Percentiles rank a stretch among this genome's conserved stretches.
These are phyloP conservation scores for Astreopora myriophthalma DNA, from an alignment of 64 coral and sea anemone genomes.

Conservation along the genomic window DNA sequence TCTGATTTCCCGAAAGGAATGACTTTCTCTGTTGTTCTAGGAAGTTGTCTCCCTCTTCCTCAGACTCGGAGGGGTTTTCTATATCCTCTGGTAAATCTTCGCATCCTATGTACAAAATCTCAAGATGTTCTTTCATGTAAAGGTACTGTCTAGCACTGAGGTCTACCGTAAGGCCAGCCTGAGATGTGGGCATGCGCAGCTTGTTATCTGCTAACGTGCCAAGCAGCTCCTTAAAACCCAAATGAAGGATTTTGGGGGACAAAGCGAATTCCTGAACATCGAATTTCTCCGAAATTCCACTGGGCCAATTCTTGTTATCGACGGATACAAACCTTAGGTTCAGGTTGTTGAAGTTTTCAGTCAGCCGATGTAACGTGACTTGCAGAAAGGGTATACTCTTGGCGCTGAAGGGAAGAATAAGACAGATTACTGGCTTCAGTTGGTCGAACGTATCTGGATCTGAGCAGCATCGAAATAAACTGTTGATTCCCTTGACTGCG, in stretches of 20 bases:
- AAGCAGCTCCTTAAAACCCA: conserved; percentile 1
- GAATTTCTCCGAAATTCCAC: background rate
- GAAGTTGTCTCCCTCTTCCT: background rate
- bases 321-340: conserved; percentile 43
- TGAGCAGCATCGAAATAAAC: conserved; percentile 57
- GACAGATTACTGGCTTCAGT: conserved; percentile 57
- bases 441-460: conserved; percentile 68
- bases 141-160: conserved; percentile 24
- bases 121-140: conserved; percentile 53
- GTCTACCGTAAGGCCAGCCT: background rate
- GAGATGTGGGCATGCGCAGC: conserved; percentile 35
- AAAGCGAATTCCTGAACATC: background rate
- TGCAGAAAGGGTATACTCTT: conserved; percentile 31
- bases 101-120: conserved; percentile 64
- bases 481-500: background rate
- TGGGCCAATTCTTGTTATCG: background rate
- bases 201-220: background rate
- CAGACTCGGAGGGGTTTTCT: background rate
- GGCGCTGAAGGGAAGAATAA: conserved; percentile 46
- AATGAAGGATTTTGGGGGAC: background rate
- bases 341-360: conserved; percentile 59
- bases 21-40: conserved; percentile 71
- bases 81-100: background rate
- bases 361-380: conserved; percentile 22
- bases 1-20: conserved; percentile 61